Conservation (phyloP, 2,888 invertebrate species). For the Spisula subtruncata region DNA sequence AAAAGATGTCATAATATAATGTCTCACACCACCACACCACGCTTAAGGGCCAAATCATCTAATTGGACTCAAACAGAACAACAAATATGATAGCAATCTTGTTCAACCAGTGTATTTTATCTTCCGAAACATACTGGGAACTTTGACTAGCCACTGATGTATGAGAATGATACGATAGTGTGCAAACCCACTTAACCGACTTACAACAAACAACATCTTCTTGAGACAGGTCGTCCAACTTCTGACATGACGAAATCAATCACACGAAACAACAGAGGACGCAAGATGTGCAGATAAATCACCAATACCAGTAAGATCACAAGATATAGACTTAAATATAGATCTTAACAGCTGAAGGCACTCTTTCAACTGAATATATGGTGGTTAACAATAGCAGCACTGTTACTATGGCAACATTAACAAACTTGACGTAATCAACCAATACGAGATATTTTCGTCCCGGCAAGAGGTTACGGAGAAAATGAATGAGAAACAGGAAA, state of each 20-base stretch:
- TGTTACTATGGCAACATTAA: not conserved
- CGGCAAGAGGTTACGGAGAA: not conserved
- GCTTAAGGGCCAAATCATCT: no score
- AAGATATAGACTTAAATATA: not conserved
- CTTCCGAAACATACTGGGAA: no score
- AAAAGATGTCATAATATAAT: no score
- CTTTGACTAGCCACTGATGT: no score
- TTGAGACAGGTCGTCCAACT: no score
- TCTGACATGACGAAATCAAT: not conserved
- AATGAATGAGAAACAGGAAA: slow-evolving; percentile 2
- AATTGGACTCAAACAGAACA: no score
- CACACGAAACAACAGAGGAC: not conserved
- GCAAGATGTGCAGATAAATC: not conserved
- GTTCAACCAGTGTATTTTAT: no score
- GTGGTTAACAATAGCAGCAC: slow-evolving; percentile 1
- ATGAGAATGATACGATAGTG: no score
- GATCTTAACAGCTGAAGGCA: not conserved
- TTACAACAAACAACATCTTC: no score
- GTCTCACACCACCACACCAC: no score
- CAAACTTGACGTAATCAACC: slow-evolving; percentile 7
- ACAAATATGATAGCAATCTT: no score
- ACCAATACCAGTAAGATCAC: not conserved
- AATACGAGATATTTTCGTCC: slow-evolving; percentile 17
- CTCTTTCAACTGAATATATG: not conserved
- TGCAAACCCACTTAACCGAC: no score